phyloP scores from a whole-genome alignment of 2,888 invertebrate species.

The Lapara coniferarum region DNA sequence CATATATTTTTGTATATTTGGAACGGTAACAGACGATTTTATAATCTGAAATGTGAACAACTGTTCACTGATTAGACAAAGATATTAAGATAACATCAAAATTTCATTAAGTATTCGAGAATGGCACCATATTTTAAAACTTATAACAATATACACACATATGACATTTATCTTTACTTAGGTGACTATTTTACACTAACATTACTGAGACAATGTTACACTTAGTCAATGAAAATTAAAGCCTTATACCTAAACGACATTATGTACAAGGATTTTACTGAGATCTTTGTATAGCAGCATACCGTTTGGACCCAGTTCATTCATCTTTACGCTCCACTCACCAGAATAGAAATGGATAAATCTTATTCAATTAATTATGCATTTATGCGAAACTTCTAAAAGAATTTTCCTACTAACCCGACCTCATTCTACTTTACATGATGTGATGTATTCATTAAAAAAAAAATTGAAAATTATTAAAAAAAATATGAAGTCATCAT shows the following conservation, averaged over 20 bases:
- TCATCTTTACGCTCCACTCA: not conserved
- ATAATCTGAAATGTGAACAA: too few relatives aligned
- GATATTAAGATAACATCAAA: too few relatives aligned
- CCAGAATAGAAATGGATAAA: not conserved
- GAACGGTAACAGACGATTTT: too few relatives aligned
- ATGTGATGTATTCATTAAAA: not conserved
- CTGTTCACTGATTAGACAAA: too few relatives aligned
- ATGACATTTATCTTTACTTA: not conserved
- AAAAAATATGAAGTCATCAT: not conserved
- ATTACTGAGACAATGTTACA: not conserved
- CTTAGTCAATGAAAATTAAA: not conserved
- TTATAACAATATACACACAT: slow-evolving; percentile 27
- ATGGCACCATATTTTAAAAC: slow-evolving; percentile 36
- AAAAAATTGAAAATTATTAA: not conserved
- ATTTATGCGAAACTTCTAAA: too few relatives aligned
- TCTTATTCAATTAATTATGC: too few relatives aligned
- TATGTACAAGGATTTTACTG: slow-evolving; percentile 8
- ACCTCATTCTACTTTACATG: not conserved
- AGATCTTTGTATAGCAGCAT: slow-evolving; percentile 6
- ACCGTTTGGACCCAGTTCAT: slow-evolving; percentile 37
- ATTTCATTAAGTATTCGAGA: not conserved
- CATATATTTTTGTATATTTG: too few relatives aligned
- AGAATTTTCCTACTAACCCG: too few relatives aligned
- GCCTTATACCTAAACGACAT: not conserved
- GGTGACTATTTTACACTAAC: not conserved